Base-by-base conservation (phyloP, 1,140 invertebrate species). In the Dinothrombium tinctorium region DNA sequence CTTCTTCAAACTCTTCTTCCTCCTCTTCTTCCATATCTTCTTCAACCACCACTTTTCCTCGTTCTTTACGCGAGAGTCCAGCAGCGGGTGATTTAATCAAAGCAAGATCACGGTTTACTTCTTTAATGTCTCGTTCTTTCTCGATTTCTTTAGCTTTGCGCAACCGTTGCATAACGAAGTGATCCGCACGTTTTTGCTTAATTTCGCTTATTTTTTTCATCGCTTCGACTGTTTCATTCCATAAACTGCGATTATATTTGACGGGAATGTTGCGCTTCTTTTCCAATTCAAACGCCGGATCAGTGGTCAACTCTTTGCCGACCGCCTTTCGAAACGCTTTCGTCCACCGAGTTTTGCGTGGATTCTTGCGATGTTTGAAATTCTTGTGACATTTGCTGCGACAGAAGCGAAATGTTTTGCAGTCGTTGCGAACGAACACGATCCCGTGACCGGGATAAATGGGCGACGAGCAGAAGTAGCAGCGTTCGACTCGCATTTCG, bases 331-430 rank as follows among this genome's bases (percentile, higher is more conserved):
- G 70, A 60, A 84, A 94, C 0, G 87, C 86, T 67, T 98, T 98
- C 1, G 94, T 99, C 92, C 92, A 99, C 65, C 73, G 75, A 0
- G 83, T 75, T 64, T 92, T 96, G 53, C 92, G 74, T 44, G 94
- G 94, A 58, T 99, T 99, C 66, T 89, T 84, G 71, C 95, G 96
- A 69, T 87, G 92, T 62, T 96, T 95, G 56, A 98, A 99, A 12
- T 83, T 78, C 59, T 77, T 79, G 53, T 94, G 84, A 59, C 94
- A 99, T 72, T 96, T 96, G 43, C 86, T 83, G 25, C 90, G 73
- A 58, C 94, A 99, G 60, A 98, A 98, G 67, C 73, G 86, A 61
- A 99, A 99, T 50, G 95, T 74, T 90, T 96, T 70, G 50, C 65
- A 67, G 49, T 70, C 68, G 49, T 70, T 70, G 45, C 65, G 49